Percentiles rank a stretch among this genome's conserved stretches.
Evolutionary conservation across 2,797 vertebrate genomes (phyloP).

Genomic region (Acanthurus lineatus): DNA sequence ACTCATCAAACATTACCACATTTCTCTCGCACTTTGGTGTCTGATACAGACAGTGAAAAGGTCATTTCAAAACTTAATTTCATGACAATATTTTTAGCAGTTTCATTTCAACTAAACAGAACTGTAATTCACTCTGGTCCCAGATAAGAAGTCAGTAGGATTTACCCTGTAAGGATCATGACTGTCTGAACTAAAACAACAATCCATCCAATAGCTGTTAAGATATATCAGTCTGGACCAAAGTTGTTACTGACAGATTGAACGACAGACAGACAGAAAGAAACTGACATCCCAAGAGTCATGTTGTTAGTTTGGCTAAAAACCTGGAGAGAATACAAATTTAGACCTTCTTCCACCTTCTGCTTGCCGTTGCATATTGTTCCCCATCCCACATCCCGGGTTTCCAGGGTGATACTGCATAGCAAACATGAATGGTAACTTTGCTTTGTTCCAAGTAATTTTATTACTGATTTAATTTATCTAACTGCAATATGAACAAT

Average conservation of each 20-base stretch:
- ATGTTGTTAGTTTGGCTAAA: too few species aligned
- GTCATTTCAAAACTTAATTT: background rate
- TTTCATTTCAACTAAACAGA: background rate
- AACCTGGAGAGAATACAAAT: constrained; percentile 3
- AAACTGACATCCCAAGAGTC: background rate
- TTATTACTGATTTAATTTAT: constrained; percentile 30
- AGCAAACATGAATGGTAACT: background rate
- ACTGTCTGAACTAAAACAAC: background rate
- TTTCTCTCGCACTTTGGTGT: too few species aligned
- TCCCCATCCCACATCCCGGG: background rate
- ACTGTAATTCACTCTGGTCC: background rate
- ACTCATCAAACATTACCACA: too few species aligned
- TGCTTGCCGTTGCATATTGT: background rate
- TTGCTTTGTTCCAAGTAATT: background rate
- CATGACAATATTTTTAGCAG: background rate
- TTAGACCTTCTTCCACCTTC: background rate
- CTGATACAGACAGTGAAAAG: too few species aligned
- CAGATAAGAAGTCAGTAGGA: background rate
- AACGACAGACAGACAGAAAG: background rate
- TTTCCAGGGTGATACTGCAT: background rate
- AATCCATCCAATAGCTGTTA: background rate
- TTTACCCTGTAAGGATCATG: background rate
- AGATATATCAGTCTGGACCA: background rate
- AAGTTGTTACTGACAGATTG: background rate
- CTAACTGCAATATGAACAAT: background rate